Base-by-base conservation (phyloP, 1,140 invertebrate genomes). In the Psilanteris sp. region DNA sequence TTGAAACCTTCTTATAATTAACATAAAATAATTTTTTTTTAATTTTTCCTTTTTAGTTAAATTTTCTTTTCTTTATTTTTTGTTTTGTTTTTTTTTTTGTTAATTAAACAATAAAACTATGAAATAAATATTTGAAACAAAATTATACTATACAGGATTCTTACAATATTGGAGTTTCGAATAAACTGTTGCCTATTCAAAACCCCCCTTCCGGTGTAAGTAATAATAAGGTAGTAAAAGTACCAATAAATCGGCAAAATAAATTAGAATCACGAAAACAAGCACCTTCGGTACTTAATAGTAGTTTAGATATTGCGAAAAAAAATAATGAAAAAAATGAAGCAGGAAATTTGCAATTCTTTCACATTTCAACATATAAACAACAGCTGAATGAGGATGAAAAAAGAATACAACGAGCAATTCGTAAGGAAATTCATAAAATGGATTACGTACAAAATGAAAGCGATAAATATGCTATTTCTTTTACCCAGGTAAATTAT, bases 381-480 rank as follows among this genome's bases (percentile, higher is more conserved):
- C 16, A n/a, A 31, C n/a, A n/a, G n/a, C 26, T 46, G 9, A 16
- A 27, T 46, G 20, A 61, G 26, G 1, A 52, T 0, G 41, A 43
- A 14, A 55, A 36, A 46, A 50, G 75, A 36, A 29, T 41, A 43
- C 26, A 61, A 13, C 41, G 10, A 1, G 68, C 43, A 20, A 70
- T 83, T 66, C 77, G 74, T 24, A 62, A 72, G 31, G 79, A 83
- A 59, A 84, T 77, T 61, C 37, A 64, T 22, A 81, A 81, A 50
- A 84, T 83, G 82, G 81, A 84, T 54, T 36, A 78, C 37, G 79
- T 83, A 4, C 34, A 20, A n/a, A 34, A 9, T 16, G 62, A 78
- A 22, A 50, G 68, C 32, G 29, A 67, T 29, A 43, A 68, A 14
- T 24, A 29, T 0, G 5, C 9, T 5, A 7, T 75, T 54, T 18